A percentile compares a stretch with the other conserved stretches of the same genome.
These are phyloP conservation scores for Pipistrellus kuhlii DNA, from an alignment of 2,797 vertebrate genomes.

Conservation along the genomic window DNA sequence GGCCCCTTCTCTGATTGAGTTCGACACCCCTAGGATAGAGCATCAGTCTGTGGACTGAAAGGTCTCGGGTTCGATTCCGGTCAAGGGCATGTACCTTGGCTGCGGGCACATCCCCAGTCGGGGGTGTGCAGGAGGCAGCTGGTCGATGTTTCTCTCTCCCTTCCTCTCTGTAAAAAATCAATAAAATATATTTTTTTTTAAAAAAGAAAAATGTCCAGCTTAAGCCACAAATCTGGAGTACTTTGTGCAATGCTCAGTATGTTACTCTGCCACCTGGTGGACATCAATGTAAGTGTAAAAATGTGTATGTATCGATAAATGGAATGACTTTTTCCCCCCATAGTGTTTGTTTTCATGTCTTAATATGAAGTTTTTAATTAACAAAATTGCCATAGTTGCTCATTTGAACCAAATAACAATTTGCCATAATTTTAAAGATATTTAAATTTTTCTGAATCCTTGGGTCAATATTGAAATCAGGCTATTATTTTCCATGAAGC, in stretches of 20 bases:
- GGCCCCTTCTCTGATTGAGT: too few species aligned
- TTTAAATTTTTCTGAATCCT: conserved; percentile 44
- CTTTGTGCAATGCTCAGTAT: not conserved
- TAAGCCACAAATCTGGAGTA: not conserved
- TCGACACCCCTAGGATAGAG: too few species aligned
- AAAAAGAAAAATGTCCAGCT: not conserved
- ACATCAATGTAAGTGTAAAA: not conserved
- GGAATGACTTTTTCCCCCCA: not conserved
- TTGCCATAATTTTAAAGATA: not conserved
- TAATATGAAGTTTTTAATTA: not conserved
- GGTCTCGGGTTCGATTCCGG: too few species aligned
- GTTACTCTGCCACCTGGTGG: conserved; percentile 72
- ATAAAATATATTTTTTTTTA: too few species aligned
- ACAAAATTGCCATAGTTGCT: not conserved
- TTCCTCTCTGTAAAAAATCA: too few species aligned
- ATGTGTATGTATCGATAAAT: too few species aligned
- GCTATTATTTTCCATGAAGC: not conserved
- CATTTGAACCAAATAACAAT: not conserved
- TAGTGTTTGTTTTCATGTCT: not conserved
- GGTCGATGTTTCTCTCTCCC: too few species aligned
- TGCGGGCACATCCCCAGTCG: too few species aligned
- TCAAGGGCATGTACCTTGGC: too few species aligned
- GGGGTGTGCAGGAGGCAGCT: too few species aligned
- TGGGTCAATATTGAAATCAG: not conserved
- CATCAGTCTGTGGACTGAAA: too few species aligned